These are phyloP conservation scores for Typhlichthys subterraneus DNA, from an alignment of 2,797 vertebrate species.

Conservation along the genomic window DNA sequence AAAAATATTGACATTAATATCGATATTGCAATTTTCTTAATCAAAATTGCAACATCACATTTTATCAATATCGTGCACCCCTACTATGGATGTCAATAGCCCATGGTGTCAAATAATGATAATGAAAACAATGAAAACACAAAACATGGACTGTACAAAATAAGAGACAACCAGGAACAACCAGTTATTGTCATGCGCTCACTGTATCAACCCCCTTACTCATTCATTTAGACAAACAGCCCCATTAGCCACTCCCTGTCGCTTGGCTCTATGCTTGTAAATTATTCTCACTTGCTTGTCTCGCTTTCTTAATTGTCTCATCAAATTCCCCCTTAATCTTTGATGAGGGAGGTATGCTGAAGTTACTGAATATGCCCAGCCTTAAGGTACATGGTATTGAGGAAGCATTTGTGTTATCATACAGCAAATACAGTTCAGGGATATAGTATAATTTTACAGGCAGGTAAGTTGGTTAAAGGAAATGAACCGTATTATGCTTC, in stretches of 20 bases:
- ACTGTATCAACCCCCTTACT: not conserved
- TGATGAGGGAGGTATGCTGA: not conserved
- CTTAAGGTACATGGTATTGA: not conserved
- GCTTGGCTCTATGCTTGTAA: not conserved
- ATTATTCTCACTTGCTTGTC: not conserved
- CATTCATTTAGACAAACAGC: not conserved
- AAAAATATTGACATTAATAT: too few relatives aligned
- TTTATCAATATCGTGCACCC: too few relatives aligned
- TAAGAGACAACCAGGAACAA: not conserved
- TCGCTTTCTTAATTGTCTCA: too few relatives aligned
- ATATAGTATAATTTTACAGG: too few relatives aligned
- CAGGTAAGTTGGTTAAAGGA: not conserved
- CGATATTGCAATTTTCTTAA: too few relatives aligned
- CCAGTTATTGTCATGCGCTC: not conserved
- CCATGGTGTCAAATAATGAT: not conserved
- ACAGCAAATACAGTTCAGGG: not conserved
- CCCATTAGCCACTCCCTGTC: not conserved
- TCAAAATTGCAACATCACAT: too few relatives aligned
- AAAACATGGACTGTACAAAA: not conserved
- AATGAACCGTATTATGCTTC: not conserved
- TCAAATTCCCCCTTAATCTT: not conserved
- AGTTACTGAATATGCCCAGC: not conserved
- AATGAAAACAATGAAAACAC: not conserved
- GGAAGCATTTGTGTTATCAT: too few relatives aligned
- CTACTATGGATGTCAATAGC: too few relatives aligned